Base-by-base conservation (phyloP, 2,113 vertebrate genomes). In the Rhinoderma darwinii region DNA sequence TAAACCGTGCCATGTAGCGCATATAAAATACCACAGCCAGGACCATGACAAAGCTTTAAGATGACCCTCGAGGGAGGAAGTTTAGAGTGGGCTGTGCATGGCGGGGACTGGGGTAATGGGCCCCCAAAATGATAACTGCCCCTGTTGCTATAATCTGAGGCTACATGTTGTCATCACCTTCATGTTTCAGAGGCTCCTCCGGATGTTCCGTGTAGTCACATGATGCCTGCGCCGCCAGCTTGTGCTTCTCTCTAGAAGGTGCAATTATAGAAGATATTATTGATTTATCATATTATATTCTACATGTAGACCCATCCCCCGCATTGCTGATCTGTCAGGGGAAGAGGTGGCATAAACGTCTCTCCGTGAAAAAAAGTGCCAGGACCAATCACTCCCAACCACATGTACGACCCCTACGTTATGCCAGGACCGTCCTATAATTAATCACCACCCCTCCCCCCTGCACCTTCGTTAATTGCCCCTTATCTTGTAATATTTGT, bases 161-260 rank as follows among this genome's bases (percentile, higher is more conserved):
- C 27, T 78, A 35, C 20, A n/a, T 41, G 54, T 39, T 35, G 18
- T n/a, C 2, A 25, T 96, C 92, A 98, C 98, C 95, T 87, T 98
- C 96, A 17, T 96, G 91, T 88, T 97, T 97, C 61, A 94, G 87
- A 44, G 88, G 92, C 25, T 95, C 96, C 70, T 97, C 96, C 0
- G 92, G 94, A 90, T 96, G 95, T 72, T 97, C 97, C 2, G 94
- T 2, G 9, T 96, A 96, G 68, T 97, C 92, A 0, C 96, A 93
- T 37, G 93, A 90, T 37, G 92, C 93, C 27, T 94, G 94, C 1
- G 95, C 93, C 82, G 95, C 94, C 0, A 94, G 88, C 88, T 95
- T 95, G 43, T 94, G 93, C 89, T 97, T 97, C 89, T 96, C 96
- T 93, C 98, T 99, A 86, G 9, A 90, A 85, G 41, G 47, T 41